A percentile compares a stretch with the other conserved stretches of the same genome.
Conservation (phyloP, 1,140 invertebrate species). For the Ceratosolen fusciceps region DNA sequence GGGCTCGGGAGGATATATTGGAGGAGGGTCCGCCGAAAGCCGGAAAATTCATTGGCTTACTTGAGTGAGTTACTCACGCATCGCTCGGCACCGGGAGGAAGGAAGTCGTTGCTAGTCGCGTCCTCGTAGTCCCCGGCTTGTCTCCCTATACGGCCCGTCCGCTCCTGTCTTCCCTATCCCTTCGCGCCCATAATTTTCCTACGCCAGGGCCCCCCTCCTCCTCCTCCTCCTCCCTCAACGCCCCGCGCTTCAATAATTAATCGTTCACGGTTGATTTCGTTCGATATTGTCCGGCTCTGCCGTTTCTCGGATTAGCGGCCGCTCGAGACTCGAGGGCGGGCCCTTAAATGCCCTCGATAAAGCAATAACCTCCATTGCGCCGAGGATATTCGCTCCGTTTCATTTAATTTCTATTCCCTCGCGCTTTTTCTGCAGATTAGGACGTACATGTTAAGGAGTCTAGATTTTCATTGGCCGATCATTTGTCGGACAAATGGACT, state of each 20-base stretch:
- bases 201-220: no score
- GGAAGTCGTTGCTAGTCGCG: conserved; percentile 59
- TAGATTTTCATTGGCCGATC: not conserved
- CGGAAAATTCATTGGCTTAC: conserved; percentile 70
- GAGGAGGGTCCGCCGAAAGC: conserved; percentile 53
- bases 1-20: not conserved
- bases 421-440: conserved; percentile 4
- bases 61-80: conserved; percentile 64
- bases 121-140: conserved; percentile 48
- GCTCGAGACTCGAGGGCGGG: not conserved
- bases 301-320: conserved; percentile 22
- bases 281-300: not conserved
- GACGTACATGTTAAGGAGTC: not conserved
- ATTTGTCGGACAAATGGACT: not conserved
- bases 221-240: conserved; percentile 20
- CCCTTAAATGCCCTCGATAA: not conserved
- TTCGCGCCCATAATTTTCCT: conserved; percentile 43
- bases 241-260: conserved; percentile 45
- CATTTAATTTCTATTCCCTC: not conserved
- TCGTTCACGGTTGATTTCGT: conserved; percentile 41
- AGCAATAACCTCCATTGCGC: not conserved
- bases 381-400: conserved; percentile 6
- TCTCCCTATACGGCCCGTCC: not conserved
- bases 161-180: not conserved
- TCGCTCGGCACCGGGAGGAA: conserved; percentile 55